These are phyloP conservation scores for Python bivittatus DNA, from an alignment of 2,113 vertebrate genomes.

Conservation along the genomic window DNA sequence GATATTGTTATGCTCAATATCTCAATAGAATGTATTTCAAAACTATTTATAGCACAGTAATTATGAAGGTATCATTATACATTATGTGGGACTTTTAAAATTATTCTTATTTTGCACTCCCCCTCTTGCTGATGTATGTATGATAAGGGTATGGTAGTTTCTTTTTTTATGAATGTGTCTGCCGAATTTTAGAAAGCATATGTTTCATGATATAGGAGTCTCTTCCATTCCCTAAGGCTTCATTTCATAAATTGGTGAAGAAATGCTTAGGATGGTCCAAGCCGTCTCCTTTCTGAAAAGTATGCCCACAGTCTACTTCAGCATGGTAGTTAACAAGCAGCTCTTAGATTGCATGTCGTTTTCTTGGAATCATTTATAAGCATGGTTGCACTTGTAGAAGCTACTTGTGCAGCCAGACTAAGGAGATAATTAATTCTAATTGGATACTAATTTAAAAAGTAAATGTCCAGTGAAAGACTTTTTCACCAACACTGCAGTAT, in stretches of 20 bases:
- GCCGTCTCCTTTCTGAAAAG: background rate
- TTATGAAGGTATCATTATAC: slow-evolving; percentile 32
- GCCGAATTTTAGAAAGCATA: background rate
- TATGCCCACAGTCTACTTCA: too few species aligned
- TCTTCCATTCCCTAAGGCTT: background rate
- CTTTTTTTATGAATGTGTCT: background rate
- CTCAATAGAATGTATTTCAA: background rate
- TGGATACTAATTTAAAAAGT: slow-evolving; percentile 10
- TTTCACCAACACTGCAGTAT: slow-evolving; percentile 15
- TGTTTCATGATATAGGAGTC: background rate
- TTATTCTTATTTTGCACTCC: slow-evolving; percentile 27
- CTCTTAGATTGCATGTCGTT: background rate
- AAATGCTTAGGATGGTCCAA: background rate
- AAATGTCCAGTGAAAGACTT: background rate
- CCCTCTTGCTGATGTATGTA: background rate
- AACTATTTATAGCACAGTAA: slow-evolving; percentile 25
- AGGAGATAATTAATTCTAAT: background rate
- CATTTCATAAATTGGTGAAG: background rate
- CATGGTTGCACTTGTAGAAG: background rate
- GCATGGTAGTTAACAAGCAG: background rate
- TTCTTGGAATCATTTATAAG: background rate
- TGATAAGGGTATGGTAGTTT: background rate
- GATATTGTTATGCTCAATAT: slow-evolving; percentile 41
- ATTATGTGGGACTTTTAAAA: slow-evolving; percentile 39
- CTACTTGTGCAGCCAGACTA: background rate